Base-by-base conservation (phyloP, 2,797 vertebrate species). In the Bryconaethiops microstoma region DNA sequence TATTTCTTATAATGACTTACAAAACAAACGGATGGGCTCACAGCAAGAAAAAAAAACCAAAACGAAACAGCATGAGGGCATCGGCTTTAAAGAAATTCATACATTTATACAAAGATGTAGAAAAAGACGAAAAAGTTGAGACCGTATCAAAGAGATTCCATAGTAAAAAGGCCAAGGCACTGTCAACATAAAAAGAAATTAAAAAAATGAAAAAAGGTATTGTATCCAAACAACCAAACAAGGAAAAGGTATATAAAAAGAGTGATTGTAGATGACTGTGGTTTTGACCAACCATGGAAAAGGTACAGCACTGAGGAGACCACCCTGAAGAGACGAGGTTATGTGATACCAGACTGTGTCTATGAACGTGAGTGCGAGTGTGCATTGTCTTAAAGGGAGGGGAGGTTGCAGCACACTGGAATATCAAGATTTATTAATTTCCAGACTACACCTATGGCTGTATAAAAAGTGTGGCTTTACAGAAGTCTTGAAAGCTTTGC, bases 281-380 rank as follows among this genome's bases (percentile, higher is more conserved):
- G 77, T 54, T 71, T 69, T 84, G 76, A 90, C 87, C 78, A 89
- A 86, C 79, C 84, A 84, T 83, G 69, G 12, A 81, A 84, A 90
- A 90, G 88, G 88, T 93, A 94, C 93, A 94, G 93, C 93, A 93
- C 93, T 92, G 84, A 86, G 74, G 86, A 91, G 69, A 87, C 84
- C 86, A 84, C 89, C 62, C 81, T 76, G 85, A 86, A 69, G 87
- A 83, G 40, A 79, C 48, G 55, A 74, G 81, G 79, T 83, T 10
- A 62, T 40, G 62, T 29, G 63, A 60, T 55, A 65, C 57, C 39
- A 6, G 57, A 71, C 60, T 72, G 68, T 76, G 70, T 59, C n/a
- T 80, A 65, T 40, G 92, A 90, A 92, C 92, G 90, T 90, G 85
- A 62, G 83, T 89, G 84, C 21, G 52, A 35, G 48, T 88, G 89